Conservation (phyloP, 2,113 vertebrate species). For the Eulemur rufifrons region DNA sequence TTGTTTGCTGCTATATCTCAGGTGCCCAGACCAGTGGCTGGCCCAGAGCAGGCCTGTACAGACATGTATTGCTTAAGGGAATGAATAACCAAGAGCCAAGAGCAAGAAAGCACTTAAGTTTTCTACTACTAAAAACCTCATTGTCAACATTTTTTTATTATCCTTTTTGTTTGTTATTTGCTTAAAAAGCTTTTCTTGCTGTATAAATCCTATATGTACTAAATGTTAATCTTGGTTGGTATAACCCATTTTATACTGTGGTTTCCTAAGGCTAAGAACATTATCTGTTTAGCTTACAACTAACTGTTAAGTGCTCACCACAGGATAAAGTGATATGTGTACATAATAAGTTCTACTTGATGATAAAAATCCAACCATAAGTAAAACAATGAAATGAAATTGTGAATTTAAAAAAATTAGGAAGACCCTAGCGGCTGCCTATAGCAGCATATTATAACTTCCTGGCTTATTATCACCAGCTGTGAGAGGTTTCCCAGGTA, state of each 20-base stretch:
- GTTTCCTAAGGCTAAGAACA: background rate
- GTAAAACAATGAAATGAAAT: background rate
- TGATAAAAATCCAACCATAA: background rate
- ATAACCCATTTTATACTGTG: background rate
- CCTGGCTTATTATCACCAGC: background rate
- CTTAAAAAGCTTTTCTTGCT: background rate
- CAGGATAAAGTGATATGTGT: background rate
- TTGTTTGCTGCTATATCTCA: background rate
- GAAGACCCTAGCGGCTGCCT: background rate
- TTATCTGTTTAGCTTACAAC: background rate
- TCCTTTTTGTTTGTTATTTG: background rate
- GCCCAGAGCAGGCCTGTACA: accelerated
- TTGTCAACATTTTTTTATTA: background rate
- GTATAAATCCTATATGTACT: background rate
- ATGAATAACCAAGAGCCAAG: background rate
- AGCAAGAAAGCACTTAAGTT: background rate
- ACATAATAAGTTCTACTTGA: background rate
- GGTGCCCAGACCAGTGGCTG: background rate
- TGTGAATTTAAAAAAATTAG: background rate
- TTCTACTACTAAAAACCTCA: background rate
- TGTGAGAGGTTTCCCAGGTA: background rate
- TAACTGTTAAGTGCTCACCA: background rate
- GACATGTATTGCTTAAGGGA: background rate
- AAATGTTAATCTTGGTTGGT: background rate
- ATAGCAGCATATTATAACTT: background rate